Evolutionary conservation across 2,888 invertebrate species (phyloP), one percentile per base, ranked within the genome.

Genomic region (Spialia ferax): DNA sequence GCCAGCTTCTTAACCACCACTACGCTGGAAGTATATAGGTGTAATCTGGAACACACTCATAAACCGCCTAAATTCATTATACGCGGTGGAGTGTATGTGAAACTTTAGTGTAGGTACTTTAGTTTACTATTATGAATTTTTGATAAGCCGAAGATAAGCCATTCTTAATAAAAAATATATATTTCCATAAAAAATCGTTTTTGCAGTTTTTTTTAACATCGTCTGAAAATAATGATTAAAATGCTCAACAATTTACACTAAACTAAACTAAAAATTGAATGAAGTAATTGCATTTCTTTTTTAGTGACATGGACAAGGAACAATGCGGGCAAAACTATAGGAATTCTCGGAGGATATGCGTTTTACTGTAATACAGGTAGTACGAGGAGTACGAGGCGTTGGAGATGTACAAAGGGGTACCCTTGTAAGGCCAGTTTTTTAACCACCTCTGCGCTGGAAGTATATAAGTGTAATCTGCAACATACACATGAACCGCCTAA

Each of bases 11-110:
- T 85, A 7, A 87, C 87, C 26, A 86, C 87, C 11, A 85, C 84
- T 22, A 83, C 85, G 1, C 85, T 85, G 13, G 82, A 82, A 64
- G 86, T 92, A 84, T 86, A 48, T 18, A 86, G 87, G 1, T 82
- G 88, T 2, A 91, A 87, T 70, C 83, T 93, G 59, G 84, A 89
- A 59, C 94, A 94, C 68, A 88, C 83, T 54, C 94, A 94, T 71
- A 84, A 86, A 5, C 75, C 77, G 0, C 78, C 79, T 0, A 70
- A 68, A 0, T 82, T 74, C 55, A n/a, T 75, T 3, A 75, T 83
- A 22, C 57, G 68, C 1, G 48, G 79, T 63, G 82, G 82, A 1
- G 65, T 75, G 11, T 38, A 38, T 38, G 13, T 38, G 0, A 38
- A 38, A n/a, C 4, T 38, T 38, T 38, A 38, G 13, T 38, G 13